Percentiles rank a stretch among this genome's conserved stretches.
phyloP scores from a whole-genome alignment of 2,888 invertebrate species.

The Drosophila quinaria region DNA sequence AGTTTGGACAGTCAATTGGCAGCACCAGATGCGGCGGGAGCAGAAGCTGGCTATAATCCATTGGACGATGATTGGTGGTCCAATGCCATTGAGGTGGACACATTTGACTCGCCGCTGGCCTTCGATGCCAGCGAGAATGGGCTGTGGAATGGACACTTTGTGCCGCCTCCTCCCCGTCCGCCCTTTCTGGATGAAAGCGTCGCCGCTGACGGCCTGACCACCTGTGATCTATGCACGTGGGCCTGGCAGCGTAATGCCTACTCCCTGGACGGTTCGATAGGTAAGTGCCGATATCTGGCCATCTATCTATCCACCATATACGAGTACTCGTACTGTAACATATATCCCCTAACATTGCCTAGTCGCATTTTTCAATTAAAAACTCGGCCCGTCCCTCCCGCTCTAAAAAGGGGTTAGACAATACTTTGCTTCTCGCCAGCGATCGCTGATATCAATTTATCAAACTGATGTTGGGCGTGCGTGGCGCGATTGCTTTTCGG shows the following conservation, averaged over 20 bases:
- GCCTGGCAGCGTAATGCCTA: slow-evolving; percentile 89
- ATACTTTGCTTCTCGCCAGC: slow-evolving; percentile 70
- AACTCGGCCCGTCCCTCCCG: slow-evolving; percentile 52
- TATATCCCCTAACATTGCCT: slow-evolving; percentile 3
- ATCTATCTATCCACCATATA: slow-evolving; percentile 23
- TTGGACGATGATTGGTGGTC: slow-evolving; percentile 85
- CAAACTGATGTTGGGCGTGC: slow-evolving; percentile 83
- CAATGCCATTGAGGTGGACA: slow-evolving; percentile 86
- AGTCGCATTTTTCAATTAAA: slow-evolving; percentile 73
- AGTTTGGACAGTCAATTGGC: slow-evolving; percentile 68
- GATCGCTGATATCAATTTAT: slow-evolving; percentile 85
- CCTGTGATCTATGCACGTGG: slow-evolving; percentile 91
- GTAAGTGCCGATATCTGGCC: slow-evolving; percentile 85
- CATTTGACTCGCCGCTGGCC: slow-evolving; percentile 85
- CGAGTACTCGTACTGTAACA: background rate
- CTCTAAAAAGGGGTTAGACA: slow-evolving; percentile 30
- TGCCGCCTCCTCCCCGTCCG: slow-evolving; percentile 90
- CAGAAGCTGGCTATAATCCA: slow-evolving; percentile 63
- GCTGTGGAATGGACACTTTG: slow-evolving; percentile 87
- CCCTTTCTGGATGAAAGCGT: slow-evolving; percentile 89
- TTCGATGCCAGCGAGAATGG: slow-evolving; percentile 86
- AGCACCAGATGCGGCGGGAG: slow-evolving; percentile 1
- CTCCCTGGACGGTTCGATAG: slow-evolving; percentile 88
- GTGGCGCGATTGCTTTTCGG: slow-evolving; percentile 82
- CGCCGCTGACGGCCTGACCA: slow-evolving; percentile 89